These are phyloP conservation scores for Chydorus sphaericus DNA, from an alignment of 2,888 invertebrate genomes.

Conservation along the genomic window DNA sequence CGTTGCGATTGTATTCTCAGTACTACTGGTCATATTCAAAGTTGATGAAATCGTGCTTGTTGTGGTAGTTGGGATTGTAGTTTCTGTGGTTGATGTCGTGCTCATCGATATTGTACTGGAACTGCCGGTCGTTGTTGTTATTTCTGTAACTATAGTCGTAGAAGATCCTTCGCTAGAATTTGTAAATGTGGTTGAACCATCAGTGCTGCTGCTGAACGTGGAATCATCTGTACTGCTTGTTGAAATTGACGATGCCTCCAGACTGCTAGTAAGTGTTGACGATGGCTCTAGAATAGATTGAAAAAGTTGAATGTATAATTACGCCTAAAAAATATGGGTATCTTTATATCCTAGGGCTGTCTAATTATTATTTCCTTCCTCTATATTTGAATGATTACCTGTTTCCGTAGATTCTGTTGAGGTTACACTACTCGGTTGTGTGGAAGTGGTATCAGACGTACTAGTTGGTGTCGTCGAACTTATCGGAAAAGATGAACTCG, in stretches of 20 bases:
- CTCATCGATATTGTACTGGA: not conserved
- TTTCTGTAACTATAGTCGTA: not conserved
- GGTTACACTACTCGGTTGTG: not conserved
- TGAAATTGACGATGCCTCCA: too few relatives aligned
- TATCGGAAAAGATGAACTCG: not conserved
- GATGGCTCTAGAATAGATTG: too few relatives aligned
- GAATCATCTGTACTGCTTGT: not conserved
- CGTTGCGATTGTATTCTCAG: not conserved
- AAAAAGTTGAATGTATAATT: too few relatives aligned
- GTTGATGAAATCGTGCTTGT: not conserved
- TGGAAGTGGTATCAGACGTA: not conserved
- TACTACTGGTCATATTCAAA: not conserved
- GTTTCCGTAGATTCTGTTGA: not conserved
- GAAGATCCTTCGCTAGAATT: not conserved
- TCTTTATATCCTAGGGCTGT: too few relatives aligned
- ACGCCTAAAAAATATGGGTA: too few relatives aligned
- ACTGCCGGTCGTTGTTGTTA: not conserved
- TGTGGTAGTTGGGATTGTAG: not conserved
- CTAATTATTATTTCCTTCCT: not conserved
- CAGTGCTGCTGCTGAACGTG: not conserved
- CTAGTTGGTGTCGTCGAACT: not conserved
- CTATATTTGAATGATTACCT: not conserved
- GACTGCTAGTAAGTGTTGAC: too few relatives aligned
- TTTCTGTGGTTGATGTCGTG: not conserved
- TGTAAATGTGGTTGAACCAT: not conserved